Base-by-base conservation (phyloP, 2,797 vertebrate species). In the Micrastur ruficollis region DNA sequence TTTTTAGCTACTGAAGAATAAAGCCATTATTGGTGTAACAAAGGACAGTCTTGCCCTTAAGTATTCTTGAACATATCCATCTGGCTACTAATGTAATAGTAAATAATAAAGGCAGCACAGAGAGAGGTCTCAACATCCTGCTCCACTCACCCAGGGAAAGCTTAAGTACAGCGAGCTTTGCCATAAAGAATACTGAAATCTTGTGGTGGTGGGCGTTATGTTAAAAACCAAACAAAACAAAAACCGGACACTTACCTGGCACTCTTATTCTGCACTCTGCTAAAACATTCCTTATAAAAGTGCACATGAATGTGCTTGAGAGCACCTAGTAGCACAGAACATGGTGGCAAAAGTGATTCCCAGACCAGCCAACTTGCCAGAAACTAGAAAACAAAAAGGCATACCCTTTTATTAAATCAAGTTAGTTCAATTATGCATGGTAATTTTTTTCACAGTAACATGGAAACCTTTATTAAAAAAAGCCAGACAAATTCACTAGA, bases 31-130 rank as follows among this genome's bases (percentile, higher is more conserved):
- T 75, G 18, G 23, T 50, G 22, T 32, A 63, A 52, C 6, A n/a
- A n/a, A 75, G 46, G 31, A 65, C 22, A 79, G 27, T 10, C n/a
- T 74, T 81, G 27, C 26, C 67, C 63, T 71, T 47, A 38, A 81
- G 12, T 32, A 62, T 36, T 58, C 62, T n/a, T 52, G 9, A 72
- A 29, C 18, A 12, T 6, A 13, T 0, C 2, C 0, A 4, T 23
- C 38, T 53, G 32, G 9, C 56, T 71, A 26, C 47, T 18, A 25
- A 32, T 5, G 22, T 31, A 46, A 49, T 4, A 21, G n/a, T n/a
- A n/a, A n/a, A n/a, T n/a, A n/a, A n/a, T 12, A 47, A 18, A 26
- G 52, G 31, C 52, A 81, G 47, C 31, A 44, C 44, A 56, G 38
- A 59, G 49, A 25, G 15, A 75, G 22, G 16, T 27, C 81, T 74